Base-by-base conservation (phyloP, 2,888 invertebrate genomes). In the Melitaea athalia region DNA sequence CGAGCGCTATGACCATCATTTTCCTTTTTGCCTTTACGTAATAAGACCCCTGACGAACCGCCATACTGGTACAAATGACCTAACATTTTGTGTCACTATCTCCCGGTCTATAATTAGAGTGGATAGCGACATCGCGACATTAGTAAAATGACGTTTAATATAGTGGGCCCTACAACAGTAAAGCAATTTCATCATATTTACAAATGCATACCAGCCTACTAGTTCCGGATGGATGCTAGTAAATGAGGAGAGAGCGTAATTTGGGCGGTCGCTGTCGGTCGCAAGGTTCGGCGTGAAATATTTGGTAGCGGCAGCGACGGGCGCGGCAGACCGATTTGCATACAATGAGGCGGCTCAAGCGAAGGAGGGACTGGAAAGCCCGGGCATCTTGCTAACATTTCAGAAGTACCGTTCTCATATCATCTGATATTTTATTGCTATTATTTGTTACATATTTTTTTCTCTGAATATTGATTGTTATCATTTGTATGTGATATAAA, bases 251-350 rank as follows among this genome's bases (percentile, higher is more conserved):
- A 59, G 52, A 59, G 81, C 79, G 84, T 84, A 86, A 87, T 88
- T 85, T 85, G 82, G 85, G 75, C 81, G 76, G 77, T 79, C 82
- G 80, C 79, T 79, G 82, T 82, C 81, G 78, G 73, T 76, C 77
- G 80, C 84, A 81, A 77, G 79, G 74, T 75, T 76, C 76, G 76
- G 80, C 79, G 84, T 89, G 84, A 89, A 86, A 88, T 87, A 81
- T 86, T 88, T 86, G 88, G 89, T 89, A 89, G 89, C 87, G 79
- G 76, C 81, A 89, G 89, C 86, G 78, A 77, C 81, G 79, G 84
- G 82, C 79, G 82, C 80, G 83, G 81, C 79, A 75, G 72, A 73
- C 69, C 70, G 78, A 91, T 91, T 91, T 86, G 86, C 82, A 91
- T 90, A 91, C 91, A 91, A 91, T 90, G 88, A 84, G 81, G 63